Percentiles rank a stretch among this genome's conserved stretches.
These are phyloP conservation scores for Eumerus sabulonum DNA, from an alignment of 2,888 invertebrate species.

Conservation along the genomic window DNA sequence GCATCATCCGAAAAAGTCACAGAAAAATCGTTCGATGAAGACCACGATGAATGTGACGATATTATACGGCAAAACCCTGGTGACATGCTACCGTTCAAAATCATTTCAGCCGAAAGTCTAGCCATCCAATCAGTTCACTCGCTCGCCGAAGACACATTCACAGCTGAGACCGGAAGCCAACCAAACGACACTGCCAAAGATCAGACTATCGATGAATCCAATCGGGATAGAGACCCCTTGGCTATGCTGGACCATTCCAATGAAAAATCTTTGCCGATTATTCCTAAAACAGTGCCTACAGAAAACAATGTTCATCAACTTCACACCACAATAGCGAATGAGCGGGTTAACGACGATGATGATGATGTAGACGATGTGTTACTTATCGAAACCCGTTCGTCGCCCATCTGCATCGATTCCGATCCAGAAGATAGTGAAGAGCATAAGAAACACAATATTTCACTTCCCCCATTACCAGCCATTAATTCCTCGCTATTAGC, in stretches of 20 bases:
- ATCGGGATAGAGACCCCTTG: neutral
- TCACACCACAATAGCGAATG: neutral
- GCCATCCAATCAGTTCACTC: constrained; percentile 22
- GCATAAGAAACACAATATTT: constrained; percentile 16
- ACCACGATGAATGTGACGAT: neutral
- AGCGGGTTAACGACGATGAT: constrained; percentile 7
- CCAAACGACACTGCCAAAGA: constrained; percentile 30
- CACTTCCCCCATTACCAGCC: neutral
- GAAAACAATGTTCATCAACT: constrained; percentile 11
- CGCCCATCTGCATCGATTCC: constrained; percentile 72
- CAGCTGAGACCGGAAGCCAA: constrained; percentile 1
- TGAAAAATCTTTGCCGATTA: constrained; percentile 8
- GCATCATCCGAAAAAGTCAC: neutral
- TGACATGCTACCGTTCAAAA: constrained; percentile 44
- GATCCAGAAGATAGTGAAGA: constrained; percentile 70
- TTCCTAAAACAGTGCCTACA: neutral
- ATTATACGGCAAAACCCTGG: constrained; percentile 29
- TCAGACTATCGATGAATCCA: constrained; percentile 12
- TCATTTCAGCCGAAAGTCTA: constrained; percentile 55
- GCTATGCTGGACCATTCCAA: constrained; percentile 40
- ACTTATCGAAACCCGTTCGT: constrained; percentile 71
- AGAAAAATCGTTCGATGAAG: neutral
- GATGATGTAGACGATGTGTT: constrained; percentile 70
- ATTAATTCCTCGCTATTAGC: neutral
- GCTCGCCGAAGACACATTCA: neutral